phyloP scores from a whole-genome alignment of 2,113 vertebrate genomes.

The Tautogolabrus adspersus region DNA sequence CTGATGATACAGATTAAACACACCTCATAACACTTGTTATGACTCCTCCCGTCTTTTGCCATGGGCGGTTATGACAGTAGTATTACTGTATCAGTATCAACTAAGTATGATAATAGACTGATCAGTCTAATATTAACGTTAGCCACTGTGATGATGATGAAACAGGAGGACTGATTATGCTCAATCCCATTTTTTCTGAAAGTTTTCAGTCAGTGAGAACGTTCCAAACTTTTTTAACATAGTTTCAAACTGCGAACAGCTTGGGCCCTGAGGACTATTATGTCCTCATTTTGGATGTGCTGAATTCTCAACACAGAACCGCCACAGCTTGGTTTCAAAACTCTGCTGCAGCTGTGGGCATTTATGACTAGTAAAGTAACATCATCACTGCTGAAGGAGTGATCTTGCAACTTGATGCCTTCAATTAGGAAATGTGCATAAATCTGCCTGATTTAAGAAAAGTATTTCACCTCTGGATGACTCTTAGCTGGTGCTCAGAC shows the following conservation, averaged over 20 bases:
- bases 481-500: background rate
- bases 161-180: too few species aligned
- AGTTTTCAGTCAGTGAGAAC: background rate
- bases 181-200: background rate
- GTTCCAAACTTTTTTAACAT: background rate
- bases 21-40: too few species aligned
- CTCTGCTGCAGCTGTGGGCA: background rate
- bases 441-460: background rate
- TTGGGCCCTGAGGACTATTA: conserved; percentile 1
- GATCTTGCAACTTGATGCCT: background rate
- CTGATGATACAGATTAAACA: too few species aligned
- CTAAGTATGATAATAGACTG: too few species aligned
- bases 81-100: too few species aligned
- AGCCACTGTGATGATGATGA: too few species aligned
- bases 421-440: background rate
- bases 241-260: background rate
- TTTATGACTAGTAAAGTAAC: conserved; percentile 12
- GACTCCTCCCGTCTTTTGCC: too few species aligned
- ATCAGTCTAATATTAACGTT: too few species aligned
- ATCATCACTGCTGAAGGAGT: background rate
- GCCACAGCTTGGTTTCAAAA: conserved; percentile 6
- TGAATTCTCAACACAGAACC: background rate
- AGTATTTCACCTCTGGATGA: background rate
- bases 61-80: too few species aligned
- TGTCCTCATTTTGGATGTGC: conserved; percentile 10